Evolutionary conservation across 2,113 vertebrate genomes (phyloP).

Genomic region (Seriola dumerili): DNA sequence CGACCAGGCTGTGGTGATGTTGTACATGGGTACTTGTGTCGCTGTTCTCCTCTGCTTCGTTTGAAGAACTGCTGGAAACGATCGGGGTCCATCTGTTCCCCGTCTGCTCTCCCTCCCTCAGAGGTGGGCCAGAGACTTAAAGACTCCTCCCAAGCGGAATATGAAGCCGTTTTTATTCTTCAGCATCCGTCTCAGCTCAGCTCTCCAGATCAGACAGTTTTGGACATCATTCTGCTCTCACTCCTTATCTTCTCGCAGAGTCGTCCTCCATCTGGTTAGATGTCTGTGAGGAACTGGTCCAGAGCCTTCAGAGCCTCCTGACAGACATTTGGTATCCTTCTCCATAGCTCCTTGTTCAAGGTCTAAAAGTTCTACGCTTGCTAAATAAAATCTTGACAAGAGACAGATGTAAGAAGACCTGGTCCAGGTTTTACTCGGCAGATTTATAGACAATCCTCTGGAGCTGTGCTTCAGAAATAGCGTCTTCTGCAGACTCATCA

Average conservation of each 20-base stretch:
- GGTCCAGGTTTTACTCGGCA: background rate
- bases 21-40: too few species aligned
- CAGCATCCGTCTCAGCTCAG: slow-evolving; percentile 4
- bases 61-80: background rate
- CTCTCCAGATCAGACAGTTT: background rate
- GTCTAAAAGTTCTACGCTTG: background rate
- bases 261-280: background rate
- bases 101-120: background rate
- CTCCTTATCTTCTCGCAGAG: background rate
- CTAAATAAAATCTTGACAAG: background rate
- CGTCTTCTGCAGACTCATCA: background rate
- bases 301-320: background rate
- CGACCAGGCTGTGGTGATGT: too few species aligned
- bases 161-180: slow-evolving; percentile 2
- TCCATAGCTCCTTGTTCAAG: too few species aligned
- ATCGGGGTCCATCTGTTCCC: background rate
- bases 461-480: background rate
- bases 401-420: too few species aligned
- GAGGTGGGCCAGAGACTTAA: background rate
- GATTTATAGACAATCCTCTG: background rate
- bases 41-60: background rate
- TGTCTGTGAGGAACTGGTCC: background rate
- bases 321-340: too few species aligned
- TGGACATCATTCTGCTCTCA: background rate
- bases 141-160: background rate